Evolutionary conservation across 2,113 vertebrate species (phyloP), one percentile per base, ranked within the genome.

Genomic region (Tyrannus savana): DNA sequence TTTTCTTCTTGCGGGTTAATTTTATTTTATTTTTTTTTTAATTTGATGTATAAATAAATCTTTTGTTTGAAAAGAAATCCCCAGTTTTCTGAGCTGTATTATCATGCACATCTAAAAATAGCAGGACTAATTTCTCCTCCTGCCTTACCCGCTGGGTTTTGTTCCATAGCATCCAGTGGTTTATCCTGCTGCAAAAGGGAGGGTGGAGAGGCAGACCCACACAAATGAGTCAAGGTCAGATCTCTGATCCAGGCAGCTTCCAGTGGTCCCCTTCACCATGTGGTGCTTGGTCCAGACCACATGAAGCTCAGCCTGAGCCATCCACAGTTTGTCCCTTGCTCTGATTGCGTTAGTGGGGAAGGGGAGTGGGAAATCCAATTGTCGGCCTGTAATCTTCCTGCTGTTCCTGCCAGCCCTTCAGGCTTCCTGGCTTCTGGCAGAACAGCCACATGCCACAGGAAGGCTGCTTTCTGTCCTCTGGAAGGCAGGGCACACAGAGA

Each of bases 41-140:
- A 84, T 93, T 93, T 64, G 66, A 90, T 95, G 76, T 92, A 92
- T 72, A 94, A 96, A 96, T 96, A 95, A 95, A 94, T 93, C 82
- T 93, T 91, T 90, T 85, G 66, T 96, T 93, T 86, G 91, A 93
- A 95, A 92, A 97, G 90, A 94, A 90, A 84, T 30, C 93, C 95
- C 85, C 88, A 85, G 67, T 96, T 96, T 94, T 92, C 90, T 78
- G 90, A 95, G 95, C 92, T 64, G 88, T 96, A 78, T 97, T 92
- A 74, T 90, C 94, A 86, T 59, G 80, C 91, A 89, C 60, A 84
- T 75, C 91, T 89, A 78, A 92, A 96, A 87, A 89, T 81, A 94
- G 94, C 84, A 89, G 83, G 64, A 42, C 86, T 94, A n/a, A 81
- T 92, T 92, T 90, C 90, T 94, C 76, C 95, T 86, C 68, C 88